Conservation (phyloP, 2,888 invertebrate genomes). For the Leptura quadrifasciata region DNA sequence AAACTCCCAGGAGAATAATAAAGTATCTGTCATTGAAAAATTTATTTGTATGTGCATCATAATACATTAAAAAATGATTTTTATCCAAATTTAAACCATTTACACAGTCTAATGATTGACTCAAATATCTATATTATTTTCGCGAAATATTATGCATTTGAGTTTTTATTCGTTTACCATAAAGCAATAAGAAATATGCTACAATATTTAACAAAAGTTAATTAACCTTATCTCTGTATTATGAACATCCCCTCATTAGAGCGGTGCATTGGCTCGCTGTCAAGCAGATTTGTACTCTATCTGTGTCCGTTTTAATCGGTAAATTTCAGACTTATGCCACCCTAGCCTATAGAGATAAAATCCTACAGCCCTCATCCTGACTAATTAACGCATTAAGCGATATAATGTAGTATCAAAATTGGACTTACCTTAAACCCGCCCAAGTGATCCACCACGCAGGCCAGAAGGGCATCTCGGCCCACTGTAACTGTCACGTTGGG, state of each 20-base stretch:
- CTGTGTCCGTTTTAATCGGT: neutral
- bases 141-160: too few species aligned
- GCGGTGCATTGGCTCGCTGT: neutral
- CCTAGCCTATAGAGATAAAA: neutral
- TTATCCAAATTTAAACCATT: too few species aligned
- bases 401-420: neutral
- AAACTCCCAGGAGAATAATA: too few species aligned
- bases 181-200: too few species aligned
- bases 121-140: too few species aligned
- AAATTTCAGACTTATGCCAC: neutral
- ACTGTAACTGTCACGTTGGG: conserved; percentile 93
- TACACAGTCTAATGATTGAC: too few species aligned
- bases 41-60: too few species aligned
- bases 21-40: too few species aligned
- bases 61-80: too few species aligned
- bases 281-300: neutral
- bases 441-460: conserved; percentile 93
- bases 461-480: conserved; percentile 89
- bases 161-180: too few species aligned
- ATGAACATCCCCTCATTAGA: neutral
- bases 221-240: neutral
- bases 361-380: neutral
- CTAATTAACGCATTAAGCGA: conserved; percentile 1
- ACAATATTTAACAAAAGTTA: too few species aligned
- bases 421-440: conserved; percentile 87